phyloP scores from a whole-genome alignment of 1,140 invertebrate genomes.

The Drosophila equinoxialis region DNA sequence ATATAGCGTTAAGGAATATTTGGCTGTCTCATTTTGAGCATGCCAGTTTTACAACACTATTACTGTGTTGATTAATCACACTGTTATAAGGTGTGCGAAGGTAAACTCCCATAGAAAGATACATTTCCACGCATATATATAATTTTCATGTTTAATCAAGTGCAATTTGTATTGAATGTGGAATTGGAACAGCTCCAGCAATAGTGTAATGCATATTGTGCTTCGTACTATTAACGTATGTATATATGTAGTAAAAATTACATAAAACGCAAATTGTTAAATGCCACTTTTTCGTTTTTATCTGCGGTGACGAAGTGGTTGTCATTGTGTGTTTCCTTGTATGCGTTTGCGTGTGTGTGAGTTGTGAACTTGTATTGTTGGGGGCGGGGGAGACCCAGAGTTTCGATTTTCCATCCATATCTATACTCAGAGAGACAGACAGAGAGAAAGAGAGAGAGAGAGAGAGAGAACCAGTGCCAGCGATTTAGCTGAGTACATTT shows the following conservation, averaged over 20 bases:
- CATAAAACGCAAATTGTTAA: conserved; percentile 69
- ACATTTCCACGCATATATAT: conserved; percentile 33
- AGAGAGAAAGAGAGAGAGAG: conserved; percentile 40
- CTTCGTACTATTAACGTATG: conserved; percentile 47
- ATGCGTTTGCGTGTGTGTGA: conserved; percentile 37
- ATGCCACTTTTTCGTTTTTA: conserved; percentile 65
- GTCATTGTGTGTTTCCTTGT: conserved; percentile 68
- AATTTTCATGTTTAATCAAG: conserved; percentile 38
- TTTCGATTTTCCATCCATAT: conserved; percentile 77
- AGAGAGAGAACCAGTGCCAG: conserved; percentile 30
- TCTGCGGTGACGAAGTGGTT: conserved; percentile 77
- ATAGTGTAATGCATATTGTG: conserved; percentile 61
- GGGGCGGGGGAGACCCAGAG: conserved; percentile 57
- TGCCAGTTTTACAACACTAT: not conserved
- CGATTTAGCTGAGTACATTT: conserved; percentile 61
- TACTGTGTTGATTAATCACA: too few species aligned
- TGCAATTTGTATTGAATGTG: conserved; percentile 53
- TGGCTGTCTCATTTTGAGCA: not conserved
- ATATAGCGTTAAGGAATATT: not conserved
- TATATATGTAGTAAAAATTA: conserved; percentile 62
- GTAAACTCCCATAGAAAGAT: conserved; percentile 61
- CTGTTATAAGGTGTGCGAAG: conserved; percentile 12
- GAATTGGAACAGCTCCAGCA: conserved; percentile 24
- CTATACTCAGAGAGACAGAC: conserved; percentile 49
- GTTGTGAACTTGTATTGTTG: conserved; percentile 69